Evolutionary conservation across 2,113 vertebrate species (phyloP).

Genomic region (Hiodon tergisus): DNA sequence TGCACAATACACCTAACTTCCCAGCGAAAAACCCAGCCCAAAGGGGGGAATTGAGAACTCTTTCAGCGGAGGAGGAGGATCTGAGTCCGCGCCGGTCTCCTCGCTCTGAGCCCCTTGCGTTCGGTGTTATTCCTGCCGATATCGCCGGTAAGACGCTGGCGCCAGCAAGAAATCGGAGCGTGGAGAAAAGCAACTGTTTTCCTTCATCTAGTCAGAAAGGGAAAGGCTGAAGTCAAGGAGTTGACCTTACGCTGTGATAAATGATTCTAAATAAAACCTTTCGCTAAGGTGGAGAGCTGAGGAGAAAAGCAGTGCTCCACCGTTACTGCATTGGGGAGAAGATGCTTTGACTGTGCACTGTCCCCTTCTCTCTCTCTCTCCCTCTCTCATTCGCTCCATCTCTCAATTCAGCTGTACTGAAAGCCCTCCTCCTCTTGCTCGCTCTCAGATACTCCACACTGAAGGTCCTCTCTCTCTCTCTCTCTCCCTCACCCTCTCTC

Average conservation of each 20-base stretch:
- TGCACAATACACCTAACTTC: background rate
- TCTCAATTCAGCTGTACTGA: constrained; percentile 14
- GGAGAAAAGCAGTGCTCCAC: constrained; percentile 29
- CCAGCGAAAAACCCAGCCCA: background rate
- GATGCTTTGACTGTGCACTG: constrained; percentile 39
- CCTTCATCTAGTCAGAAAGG: background rate
- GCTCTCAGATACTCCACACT: constrained; percentile 41
- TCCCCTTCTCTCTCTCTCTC: constrained; percentile 32
- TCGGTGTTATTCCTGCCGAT: background rate
- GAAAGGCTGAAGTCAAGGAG: background rate
- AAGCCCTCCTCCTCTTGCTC: constrained; percentile 37
- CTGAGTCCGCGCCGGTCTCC: background rate
- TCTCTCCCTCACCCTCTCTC: too few relatives aligned
- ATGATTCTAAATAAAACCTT: constrained; percentile 1
- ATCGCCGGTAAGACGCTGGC: background rate
- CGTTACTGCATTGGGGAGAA: constrained; percentile 33
- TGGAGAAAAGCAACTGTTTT: background rate
- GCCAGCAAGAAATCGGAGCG: too few relatives aligned
- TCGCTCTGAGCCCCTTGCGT: constrained; percentile 6
- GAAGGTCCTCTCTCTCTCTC: constrained; percentile 45
- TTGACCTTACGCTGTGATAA: background rate
- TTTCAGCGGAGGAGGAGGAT: constrained; percentile 13
- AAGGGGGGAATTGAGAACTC: background rate
- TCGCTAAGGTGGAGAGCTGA: constrained; percentile 12
- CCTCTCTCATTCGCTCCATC: constrained; percentile 39